Percentiles rank a stretch among this genome's conserved stretches.
These are phyloP conservation scores for Polypterus senegalus DNA, from an alignment of 2,113 vertebrate species.

Conservation along the genomic window DNA sequence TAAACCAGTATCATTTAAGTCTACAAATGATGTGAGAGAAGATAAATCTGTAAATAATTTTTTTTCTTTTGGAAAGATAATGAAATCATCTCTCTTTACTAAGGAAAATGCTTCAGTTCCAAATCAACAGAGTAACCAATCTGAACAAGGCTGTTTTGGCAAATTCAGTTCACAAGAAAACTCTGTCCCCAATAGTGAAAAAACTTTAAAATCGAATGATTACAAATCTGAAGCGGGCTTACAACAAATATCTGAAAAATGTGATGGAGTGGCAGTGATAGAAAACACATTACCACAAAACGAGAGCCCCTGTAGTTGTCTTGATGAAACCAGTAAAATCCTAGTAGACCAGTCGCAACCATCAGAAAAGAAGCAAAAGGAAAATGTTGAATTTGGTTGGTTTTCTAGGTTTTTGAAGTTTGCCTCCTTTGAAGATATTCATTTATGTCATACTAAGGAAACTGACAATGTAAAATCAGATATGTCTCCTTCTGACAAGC, in stretches of 20 bases:
- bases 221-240: no score
- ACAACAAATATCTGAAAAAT: no score
- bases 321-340: no score
- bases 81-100: conserved; percentile 49
- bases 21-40: conserved; percentile 41
- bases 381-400: conserved; percentile 40
- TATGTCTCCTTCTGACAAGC: conserved; percentile 38
- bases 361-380: conserved; percentile 20
- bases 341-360: no score
- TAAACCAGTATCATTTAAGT: conserved; percentile 44
- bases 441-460: no score
- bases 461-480: conserved; percentile 28
- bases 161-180: background rate
- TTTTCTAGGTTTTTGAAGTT: conserved; percentile 48
- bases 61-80: conserved; percentile 45
- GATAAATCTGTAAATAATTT: conserved; percentile 26
- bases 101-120: conserved; percentile 35
- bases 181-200: background rate
- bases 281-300: no score
- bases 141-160: conserved; percentile 34
- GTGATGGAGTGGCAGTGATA: no score
- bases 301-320: no score
- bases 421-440: conserved; percentile 12
- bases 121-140: conserved; percentile 21
- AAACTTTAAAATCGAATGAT: background rate